A percentile compares a stretch with the other conserved stretches of the same genome.
phyloP scores from a whole-genome alignment of 1,140 invertebrate genomes.

The Neuroterus valhalla region DNA sequence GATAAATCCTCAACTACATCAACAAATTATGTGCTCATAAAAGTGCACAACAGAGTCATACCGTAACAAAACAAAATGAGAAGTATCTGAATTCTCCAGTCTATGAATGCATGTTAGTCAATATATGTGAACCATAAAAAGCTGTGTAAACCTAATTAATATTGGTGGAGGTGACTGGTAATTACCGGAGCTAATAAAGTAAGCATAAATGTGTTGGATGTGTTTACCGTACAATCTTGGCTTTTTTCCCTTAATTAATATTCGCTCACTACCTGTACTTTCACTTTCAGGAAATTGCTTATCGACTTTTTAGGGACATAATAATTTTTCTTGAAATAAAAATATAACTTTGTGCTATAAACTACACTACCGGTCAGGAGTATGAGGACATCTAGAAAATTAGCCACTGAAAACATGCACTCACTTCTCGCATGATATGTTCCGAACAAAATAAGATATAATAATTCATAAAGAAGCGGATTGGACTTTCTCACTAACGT shows the following conservation, averaged over 20 bases:
- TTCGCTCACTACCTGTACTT: background rate
- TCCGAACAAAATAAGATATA: no score
- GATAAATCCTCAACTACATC: background rate
- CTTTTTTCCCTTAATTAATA: conserved; percentile 17
- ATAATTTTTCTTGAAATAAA: no score
- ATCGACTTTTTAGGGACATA: background rate
- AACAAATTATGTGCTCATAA: conserved; percentile 23
- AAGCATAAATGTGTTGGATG: background rate
- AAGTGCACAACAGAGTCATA: background rate
- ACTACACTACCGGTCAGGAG: no score
- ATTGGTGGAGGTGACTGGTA: conserved; percentile 2
- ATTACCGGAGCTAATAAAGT: conserved; percentile 15
- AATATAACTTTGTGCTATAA: no score
- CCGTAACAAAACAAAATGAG: background rate
- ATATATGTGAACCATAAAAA: background rate
- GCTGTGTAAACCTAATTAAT: conserved; percentile 15
- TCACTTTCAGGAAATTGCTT: background rate
- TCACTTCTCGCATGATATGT: no score
- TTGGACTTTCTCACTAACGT: no score
- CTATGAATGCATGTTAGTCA: background rate
- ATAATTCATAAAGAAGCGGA: no score
- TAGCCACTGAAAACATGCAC: no score
- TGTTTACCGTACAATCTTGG: conserved; percentile 18
- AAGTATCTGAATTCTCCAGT: background rate
- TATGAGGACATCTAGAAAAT: no score